Base-by-base conservation (phyloP, 2,888 invertebrate species). In the Stenoptilia bipunctidactyla region DNA sequence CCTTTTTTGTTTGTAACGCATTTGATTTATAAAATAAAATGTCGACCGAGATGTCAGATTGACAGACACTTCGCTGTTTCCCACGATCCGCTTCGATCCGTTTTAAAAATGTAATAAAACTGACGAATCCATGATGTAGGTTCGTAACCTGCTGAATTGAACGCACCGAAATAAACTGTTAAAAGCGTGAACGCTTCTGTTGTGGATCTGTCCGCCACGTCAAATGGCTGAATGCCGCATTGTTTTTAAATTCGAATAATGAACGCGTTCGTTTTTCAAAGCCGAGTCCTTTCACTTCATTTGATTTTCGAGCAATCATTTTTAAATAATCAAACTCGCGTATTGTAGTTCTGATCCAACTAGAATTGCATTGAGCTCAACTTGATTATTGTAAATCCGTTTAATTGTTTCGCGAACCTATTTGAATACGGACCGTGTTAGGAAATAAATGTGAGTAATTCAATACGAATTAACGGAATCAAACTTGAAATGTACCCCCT, bases 381-480 rank as follows among this genome's bases (percentile, higher is more conserved):
- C 20, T 20, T 20, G 20, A 20, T 52, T 43, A 39, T 39, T 40
- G 40, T 46, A 44, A 43, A 13, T 50, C 53, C 52, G 51, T 56
- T 63, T 54, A 54, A 67, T 64, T 64, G 64, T 67, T 50, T 45
- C 45, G 43, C 55, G 12, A n/a, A 25, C 9, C 13, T 12, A 27
- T 12, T 30, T 14, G 37, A 61, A 61, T 61, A 60, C 57, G 61
- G 53, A 64, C 66, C 68, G 61, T 75, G 65, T 62, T 67, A 56
- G 56, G 58, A 63, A 60, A 58, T 59, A 60, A 34, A 34, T 9
- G 56, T 54, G 58, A 59, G 83, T 72, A 82, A 83, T 68, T 77
- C 79, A 77, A 83, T 83, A 82, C 62, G 79, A 76, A 82, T 83
- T 82, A 82, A 75, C 71, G 72, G 72, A 61, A 61, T 52, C 52